A percentile compares a stretch with the other conserved stretches of the same genome.
These are phyloP conservation scores for Sylvia atricapilla DNA, from an alignment of 2,113 vertebrate species.

Conservation along the genomic window DNA sequence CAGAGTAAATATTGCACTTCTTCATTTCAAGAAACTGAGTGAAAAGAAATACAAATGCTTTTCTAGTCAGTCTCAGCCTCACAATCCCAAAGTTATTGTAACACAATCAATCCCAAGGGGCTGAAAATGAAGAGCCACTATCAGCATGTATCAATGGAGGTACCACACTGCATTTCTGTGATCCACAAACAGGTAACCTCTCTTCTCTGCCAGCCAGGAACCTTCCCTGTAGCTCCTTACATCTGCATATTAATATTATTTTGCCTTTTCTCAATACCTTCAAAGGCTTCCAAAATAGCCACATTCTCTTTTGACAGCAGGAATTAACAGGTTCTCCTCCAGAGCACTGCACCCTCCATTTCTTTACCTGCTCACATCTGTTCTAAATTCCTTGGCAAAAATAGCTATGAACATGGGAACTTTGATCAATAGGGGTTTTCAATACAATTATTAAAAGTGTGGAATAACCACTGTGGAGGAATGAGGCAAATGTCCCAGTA, in stretches of 20 bases:
- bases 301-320: neutral
- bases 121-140: neutral
- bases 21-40: neutral
- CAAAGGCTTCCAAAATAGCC: neutral
- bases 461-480: neutral
- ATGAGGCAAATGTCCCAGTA: neutral
- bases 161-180: neutral
- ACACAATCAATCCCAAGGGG: neutral
- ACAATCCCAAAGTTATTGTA: neutral
- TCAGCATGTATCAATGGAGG: neutral
- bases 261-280: neutral
- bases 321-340: neutral
- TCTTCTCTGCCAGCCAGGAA: neutral
- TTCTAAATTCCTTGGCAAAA: conserved; percentile 22
- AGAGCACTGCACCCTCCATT: neutral
- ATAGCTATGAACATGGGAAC: neutral
- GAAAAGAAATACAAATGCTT: neutral
- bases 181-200: neutral
- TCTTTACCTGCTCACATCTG: neutral
- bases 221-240: neutral
- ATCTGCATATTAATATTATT: neutral
- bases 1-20: neutral
- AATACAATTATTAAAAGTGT: neutral
- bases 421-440: neutral
- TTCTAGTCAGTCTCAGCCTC: neutral